These are phyloP conservation scores for Gymnobelideus leadbeateri DNA, from an alignment of 2,113 vertebrate genomes.

Conservation along the genomic window DNA sequence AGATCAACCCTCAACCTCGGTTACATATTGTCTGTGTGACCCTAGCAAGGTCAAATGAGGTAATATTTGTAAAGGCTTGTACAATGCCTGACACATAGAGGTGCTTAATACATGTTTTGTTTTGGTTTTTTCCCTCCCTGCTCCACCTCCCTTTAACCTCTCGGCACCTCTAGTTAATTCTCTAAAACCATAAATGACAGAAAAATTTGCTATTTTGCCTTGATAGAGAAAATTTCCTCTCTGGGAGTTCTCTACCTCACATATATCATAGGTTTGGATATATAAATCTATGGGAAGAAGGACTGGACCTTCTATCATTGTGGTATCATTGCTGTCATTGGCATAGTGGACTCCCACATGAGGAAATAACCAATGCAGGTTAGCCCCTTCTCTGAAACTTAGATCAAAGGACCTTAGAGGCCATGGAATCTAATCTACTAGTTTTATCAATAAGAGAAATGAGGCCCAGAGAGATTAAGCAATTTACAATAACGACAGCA, in stretches of 20 bases:
- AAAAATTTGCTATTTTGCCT: neutral
- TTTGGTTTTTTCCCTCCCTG: neutral
- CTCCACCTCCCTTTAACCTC: neutral
- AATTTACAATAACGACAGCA: no score
- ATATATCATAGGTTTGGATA: neutral
- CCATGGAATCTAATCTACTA: neutral
- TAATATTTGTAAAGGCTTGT: neutral
- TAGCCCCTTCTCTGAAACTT: neutral
- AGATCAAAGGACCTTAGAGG: neutral
- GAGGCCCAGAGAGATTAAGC: neutral
- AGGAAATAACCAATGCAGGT: neutral
- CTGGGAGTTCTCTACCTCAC: neutral
- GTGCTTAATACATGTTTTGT: neutral
- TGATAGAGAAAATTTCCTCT: neutral
- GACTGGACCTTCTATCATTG: no score
- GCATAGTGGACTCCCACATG: neutral
- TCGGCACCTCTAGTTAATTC: neutral
- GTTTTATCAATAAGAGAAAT: neutral
- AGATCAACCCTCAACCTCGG: neutral
- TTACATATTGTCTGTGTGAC: neutral
- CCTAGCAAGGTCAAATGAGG: neutral
- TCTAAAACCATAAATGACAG: neutral
- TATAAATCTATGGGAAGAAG: neutral
- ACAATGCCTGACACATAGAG: neutral
- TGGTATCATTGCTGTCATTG: no score